A percentile compares a stretch with the other conserved stretches of the same genome.
Evolutionary conservation across 2,797 vertebrate genomes (phyloP).

Genomic region (Thalassophryne amazonica): DNA sequence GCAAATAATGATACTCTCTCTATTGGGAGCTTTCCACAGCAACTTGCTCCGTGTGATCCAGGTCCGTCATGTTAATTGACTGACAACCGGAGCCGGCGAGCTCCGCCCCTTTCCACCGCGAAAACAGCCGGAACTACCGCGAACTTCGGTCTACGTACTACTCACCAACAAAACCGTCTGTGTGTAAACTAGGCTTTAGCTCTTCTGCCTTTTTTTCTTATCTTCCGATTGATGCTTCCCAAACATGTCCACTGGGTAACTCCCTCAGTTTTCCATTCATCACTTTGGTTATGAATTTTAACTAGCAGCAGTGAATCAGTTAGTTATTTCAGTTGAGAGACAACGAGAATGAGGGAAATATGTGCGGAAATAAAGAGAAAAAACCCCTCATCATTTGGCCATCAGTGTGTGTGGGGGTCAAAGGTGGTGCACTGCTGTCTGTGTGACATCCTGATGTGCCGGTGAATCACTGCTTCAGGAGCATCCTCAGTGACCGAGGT

Average conservation of each 20-base stretch:
- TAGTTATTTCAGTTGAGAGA: background rate
- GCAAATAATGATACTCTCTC: too few species aligned
- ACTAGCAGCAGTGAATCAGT: slow-evolving; percentile 51
- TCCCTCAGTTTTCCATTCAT: slow-evolving; percentile 51
- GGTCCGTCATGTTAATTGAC: too few species aligned
- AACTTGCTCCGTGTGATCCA: too few species aligned
- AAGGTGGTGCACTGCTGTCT: slow-evolving; percentile 5
- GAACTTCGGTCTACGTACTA: too few species aligned
- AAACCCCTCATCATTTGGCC: background rate
- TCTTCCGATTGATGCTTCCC: slow-evolving; percentile 24
- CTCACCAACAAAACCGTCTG: too few species aligned
- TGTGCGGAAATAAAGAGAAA: slow-evolving; percentile 9
- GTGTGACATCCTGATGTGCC: background rate
- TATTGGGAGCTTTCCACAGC: too few species aligned
- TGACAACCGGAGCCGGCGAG: too few species aligned
- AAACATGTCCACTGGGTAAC: slow-evolving; percentile 37
- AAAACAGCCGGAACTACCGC: too few species aligned
- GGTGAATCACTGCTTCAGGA: slow-evolving; percentile 21
- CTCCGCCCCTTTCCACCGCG: too few species aligned
- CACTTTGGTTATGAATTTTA: slow-evolving; percentile 15
- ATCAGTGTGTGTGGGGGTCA: slow-evolving; percentile 12
- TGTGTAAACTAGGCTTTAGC: too few species aligned
- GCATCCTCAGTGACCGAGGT: background rate
- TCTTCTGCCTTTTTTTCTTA: background rate
- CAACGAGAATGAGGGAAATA: slow-evolving; percentile 24